A percentile compares a stretch with the other conserved stretches of the same genome.
Conservation (phyloP, 2,888 invertebrate species). For the Erpobdella octoculata region DNA sequence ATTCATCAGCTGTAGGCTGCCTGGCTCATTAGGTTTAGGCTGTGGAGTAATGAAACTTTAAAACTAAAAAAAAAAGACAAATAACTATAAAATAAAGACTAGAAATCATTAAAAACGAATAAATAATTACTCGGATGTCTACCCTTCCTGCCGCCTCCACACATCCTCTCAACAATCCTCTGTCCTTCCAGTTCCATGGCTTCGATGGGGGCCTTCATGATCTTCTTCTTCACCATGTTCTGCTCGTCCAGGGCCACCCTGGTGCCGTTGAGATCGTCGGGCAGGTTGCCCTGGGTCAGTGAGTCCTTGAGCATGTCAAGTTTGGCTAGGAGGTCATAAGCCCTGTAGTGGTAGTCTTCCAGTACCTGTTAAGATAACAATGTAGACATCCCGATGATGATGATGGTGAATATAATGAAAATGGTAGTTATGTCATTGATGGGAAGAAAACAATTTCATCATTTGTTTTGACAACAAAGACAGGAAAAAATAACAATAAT, state of each 20-base stretch:
- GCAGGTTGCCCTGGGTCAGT: slow-evolving; percentile 82
- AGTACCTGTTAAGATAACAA: slow-evolving; percentile 60
- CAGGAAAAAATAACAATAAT: not conserved
- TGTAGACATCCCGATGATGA: not conserved
- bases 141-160: slow-evolving; percentile 36
- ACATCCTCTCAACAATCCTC: slow-evolving; percentile 57
- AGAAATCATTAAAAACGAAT: no score
- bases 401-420: not conserved
- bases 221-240: slow-evolving; percentile 78
- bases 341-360: slow-evolving; percentile 92
- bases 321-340: slow-evolving; percentile 80
- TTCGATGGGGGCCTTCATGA: slow-evolving; percentile 85
- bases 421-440: not conserved
- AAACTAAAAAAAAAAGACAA: not conserved
- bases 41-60: not conserved
- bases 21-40: no score
- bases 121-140: slow-evolving; percentile 9
- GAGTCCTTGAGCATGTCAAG: slow-evolving; percentile 88
- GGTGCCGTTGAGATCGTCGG: slow-evolving; percentile 85
- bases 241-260: slow-evolving; percentile 83
- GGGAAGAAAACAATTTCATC: no score
- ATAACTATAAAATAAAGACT: not conserved
- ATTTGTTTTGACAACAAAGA: not conserved
- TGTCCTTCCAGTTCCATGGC: slow-evolving; percentile 82
- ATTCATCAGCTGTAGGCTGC: no score